A percentile compares a stretch with the other conserved stretches of the same genome.
Evolutionary conservation across 2,888 invertebrate species (phyloP).

Genomic region (Heteromyza rotundicornis): DNA sequence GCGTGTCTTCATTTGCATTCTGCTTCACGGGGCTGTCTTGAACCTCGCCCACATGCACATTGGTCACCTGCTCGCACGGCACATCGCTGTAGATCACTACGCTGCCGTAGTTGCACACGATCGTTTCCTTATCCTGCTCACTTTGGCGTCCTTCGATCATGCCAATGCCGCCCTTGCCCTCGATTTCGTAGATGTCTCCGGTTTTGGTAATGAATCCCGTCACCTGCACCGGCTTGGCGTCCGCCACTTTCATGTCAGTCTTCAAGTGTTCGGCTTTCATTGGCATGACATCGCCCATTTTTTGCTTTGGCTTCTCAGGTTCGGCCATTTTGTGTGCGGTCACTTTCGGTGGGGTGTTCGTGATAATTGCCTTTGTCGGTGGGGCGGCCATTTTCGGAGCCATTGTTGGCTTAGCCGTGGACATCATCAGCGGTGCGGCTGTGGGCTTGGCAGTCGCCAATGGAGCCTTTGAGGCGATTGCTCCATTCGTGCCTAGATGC

Average conservation of each 20-base stretch:
- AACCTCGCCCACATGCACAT: conserved; percentile 37
- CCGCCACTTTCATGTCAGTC: conserved; percentile 26
- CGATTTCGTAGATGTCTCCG: conserved; percentile 52
- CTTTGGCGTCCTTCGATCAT: conserved; percentile 47
- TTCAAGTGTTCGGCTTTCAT: conserved; percentile 14
- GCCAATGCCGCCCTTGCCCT: conserved; percentile 43
- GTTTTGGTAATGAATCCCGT: conserved; percentile 52
- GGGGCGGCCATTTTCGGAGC: conserved; percentile 29
- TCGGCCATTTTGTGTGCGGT: conserved; percentile 9
- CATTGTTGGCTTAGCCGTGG: conserved; percentile 37
- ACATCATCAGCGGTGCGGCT: conserved; percentile 36
- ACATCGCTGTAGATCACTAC: conserved; percentile 56
- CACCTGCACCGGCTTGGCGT: conserved; percentile 43
- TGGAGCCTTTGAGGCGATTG: neutral
- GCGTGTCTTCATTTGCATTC: neutral
- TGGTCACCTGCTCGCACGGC: conserved; percentile 48
- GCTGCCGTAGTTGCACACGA: conserved; percentile 52
- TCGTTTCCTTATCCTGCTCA: conserved; percentile 30
- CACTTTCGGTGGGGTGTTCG: conserved; percentile 42
- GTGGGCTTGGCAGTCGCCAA: conserved; percentile 32
- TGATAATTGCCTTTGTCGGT: conserved; percentile 36
- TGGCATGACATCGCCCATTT: neutral
- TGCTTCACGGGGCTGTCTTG: conserved; percentile 19
- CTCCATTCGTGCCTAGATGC: conserved; percentile 18
- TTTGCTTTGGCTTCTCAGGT: conserved; percentile 3